These are phyloP conservation scores for Mesoligia furuncula DNA, from an alignment of 2,888 invertebrate species.

Conservation along the genomic window DNA sequence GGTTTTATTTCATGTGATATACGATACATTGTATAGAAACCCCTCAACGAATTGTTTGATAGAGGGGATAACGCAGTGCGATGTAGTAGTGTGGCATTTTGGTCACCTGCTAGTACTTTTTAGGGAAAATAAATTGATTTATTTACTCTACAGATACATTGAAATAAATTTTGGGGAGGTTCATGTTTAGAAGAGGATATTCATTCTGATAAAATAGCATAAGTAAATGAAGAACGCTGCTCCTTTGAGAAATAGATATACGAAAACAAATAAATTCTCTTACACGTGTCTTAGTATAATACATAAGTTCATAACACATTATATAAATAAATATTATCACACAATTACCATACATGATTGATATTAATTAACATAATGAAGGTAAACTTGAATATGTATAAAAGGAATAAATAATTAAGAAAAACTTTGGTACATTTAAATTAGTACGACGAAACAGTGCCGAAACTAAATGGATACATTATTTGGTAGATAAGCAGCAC, in stretches of 20 bases:
- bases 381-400: neutral
- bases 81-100: conserved; percentile 10
- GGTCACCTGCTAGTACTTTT: conserved; percentile 12
- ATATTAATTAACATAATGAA: conserved; percentile 21
- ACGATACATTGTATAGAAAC: conserved; percentile 18
- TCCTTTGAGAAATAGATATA: neutral
- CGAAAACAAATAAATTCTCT: neutral
- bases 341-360: conserved; percentile 21
- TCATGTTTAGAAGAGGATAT: conserved; percentile 2
- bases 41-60: conserved; percentile 6
- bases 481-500: neutral
- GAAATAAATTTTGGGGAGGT: neutral
- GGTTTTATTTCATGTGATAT: conserved; percentile 12
- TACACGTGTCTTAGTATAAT: conserved; percentile 11
- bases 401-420: conserved; percentile 18
- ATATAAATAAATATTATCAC: conserved; percentile 5
- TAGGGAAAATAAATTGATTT: conserved; percentile 38
- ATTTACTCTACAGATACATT: conserved; percentile 31
- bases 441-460: neutral
- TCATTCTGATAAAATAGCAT: neutral
- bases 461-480: conserved; percentile 7
- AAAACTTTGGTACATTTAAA: neutral
- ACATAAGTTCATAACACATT: neutral
- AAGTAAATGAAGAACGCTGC: neutral
- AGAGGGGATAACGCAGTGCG: conserved; percentile 5